Percentiles rank a stretch among this genome's conserved stretches.
These are phyloP conservation scores for Dicrurus megarhynchus DNA, from an alignment of 2,113 vertebrate genomes.

Conservation along the genomic window DNA sequence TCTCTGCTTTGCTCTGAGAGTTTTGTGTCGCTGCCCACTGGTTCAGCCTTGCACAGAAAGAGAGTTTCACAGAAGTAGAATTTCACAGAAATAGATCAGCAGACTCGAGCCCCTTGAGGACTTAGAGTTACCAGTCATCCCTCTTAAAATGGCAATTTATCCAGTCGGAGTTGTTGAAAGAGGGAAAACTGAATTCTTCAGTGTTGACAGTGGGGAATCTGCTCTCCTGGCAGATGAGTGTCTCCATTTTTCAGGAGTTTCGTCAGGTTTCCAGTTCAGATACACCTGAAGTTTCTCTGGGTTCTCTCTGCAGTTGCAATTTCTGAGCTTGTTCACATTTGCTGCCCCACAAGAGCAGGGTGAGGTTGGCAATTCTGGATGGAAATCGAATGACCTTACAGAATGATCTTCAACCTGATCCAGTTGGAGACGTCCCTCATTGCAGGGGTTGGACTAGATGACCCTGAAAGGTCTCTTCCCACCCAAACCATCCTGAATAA, in stretches of 20 bases:
- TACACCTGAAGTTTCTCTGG: neutral
- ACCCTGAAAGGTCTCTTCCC: neutral
- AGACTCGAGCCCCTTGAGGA: neutral
- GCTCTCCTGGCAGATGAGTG: neutral
- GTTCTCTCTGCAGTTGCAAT: neutral
- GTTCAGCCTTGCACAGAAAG: neutral
- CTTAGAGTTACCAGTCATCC: neutral
- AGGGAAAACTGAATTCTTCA: neutral
- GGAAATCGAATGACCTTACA: neutral
- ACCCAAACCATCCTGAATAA: neutral
- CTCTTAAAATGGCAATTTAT: neutral
- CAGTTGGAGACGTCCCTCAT: neutral
- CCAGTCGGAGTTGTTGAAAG: neutral
- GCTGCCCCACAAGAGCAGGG: neutral
- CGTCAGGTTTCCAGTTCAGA: neutral
- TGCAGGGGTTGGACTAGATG: neutral
- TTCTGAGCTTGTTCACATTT: neutral
- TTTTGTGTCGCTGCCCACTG: neutral
- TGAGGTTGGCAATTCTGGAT: neutral
- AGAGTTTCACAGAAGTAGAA: neutral
- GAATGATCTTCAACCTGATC: neutral
- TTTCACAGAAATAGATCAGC: neutral
- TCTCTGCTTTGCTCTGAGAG: neutral
- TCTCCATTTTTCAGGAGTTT: neutral
- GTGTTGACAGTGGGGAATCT: neutral